phyloP scores from a whole-genome alignment of 1,140 invertebrate genomes.

The Homarus americanus region DNA sequence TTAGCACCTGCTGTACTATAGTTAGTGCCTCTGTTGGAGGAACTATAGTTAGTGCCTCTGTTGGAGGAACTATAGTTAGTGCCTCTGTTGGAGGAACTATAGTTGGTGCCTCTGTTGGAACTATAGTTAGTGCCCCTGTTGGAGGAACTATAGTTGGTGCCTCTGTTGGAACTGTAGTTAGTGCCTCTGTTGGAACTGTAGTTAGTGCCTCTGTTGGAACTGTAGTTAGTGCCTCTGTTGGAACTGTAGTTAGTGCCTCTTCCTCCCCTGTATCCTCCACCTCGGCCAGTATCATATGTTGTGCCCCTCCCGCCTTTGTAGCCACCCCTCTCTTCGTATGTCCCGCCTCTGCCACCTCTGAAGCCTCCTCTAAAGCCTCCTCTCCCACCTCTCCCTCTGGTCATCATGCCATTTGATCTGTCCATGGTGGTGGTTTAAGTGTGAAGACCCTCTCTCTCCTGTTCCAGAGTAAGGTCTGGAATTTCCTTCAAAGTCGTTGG shows the following conservation, averaged over 20 bases:
- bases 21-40: neutral
- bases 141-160: neutral
- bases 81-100: neutral
- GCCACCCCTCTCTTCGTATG: slow-evolving; percentile 33
- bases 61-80: neutral
- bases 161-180: neutral
- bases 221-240: neutral
- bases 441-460: neutral
- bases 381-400: slow-evolving; percentile 7
- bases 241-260: neutral
- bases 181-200: neutral
- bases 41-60: neutral
- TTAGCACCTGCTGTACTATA: neutral
- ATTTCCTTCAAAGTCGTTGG: neutral
- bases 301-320: slow-evolving; percentile 9
- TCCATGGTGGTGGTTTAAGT: slow-evolving; percentile 10
- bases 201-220: neutral
- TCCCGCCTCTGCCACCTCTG: slow-evolving; percentile 16
- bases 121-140: slow-evolving; percentile 14
- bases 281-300: neutral
- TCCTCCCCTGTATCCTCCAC: neutral
- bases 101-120: too few species aligned
- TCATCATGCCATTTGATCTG: slow-evolving; percentile 43
- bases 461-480: neutral
- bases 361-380: slow-evolving; percentile 25